Base-by-base conservation (phyloP, 2,113 vertebrate genomes). In the Catagonus wagneri region DNA sequence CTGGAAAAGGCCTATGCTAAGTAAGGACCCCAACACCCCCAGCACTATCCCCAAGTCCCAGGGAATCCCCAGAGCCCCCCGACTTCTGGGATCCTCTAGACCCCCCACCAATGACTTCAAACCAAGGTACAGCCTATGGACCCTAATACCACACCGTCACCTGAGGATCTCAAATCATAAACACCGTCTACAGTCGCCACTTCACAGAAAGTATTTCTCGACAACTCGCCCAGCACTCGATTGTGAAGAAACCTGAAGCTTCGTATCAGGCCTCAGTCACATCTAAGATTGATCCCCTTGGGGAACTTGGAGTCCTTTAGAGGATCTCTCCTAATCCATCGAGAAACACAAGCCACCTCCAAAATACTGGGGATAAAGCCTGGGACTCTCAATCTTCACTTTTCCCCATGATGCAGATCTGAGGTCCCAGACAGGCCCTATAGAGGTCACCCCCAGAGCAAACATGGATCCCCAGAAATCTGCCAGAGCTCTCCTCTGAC, bases 1-100 rank as follows among this genome's bases (percentile, higher is more conserved):
- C 93, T 99, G 95, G 98, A 99, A 79, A 98, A 98, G 92, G 98
- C 98, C 69, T 98, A 98, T 0, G 98, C 98, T 92, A 98, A 98
- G 98, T 98, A 92, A 98, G 98, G 75, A 32, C 32, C 52, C 25
- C 3, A 0, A 12, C 0, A 0, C 1, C 25, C 54, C 36, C 7
- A 0, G 32, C 25, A 20, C 34, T 44, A 58, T 0, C 34, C 39
- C 75, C 36, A 6, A 54, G 8, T n/a, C 23, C n/a, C 19, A 6
- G 1, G 56, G 16, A 29, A 6, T 2, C 15, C 71, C 68, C 0
- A 0, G 36, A 58, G 25, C 2, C 23, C 68, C 13, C 93, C 7
- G 8, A 17, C 44, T 25, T 75, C 76, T 54, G 34, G 9, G 14
- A 22, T 61, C 44, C 54, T 75, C 63, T 27, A 65, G 39, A 54